Base-by-base conservation (phyloP, 2,113 vertebrate species). In the Rhinolophus ferrumequinum region DNA sequence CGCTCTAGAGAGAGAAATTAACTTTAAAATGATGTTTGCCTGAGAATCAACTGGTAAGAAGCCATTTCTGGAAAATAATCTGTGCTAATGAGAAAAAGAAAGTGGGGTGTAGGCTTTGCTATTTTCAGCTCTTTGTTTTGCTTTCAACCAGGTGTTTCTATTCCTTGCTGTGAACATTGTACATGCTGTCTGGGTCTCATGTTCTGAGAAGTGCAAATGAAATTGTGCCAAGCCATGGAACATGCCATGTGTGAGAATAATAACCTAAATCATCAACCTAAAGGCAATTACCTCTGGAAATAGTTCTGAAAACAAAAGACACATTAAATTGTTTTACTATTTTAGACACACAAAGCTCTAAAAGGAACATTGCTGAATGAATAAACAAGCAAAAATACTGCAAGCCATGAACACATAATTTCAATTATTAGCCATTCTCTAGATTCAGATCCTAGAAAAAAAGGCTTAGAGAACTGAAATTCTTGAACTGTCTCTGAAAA, bases 1-100 rank as follows among this genome's bases (percentile, higher is more conserved):
- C 60, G 6, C 28, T 90, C 33, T 56, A 56, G 16, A 92, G 54
- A 64, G 22, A 83, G 30, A 96, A 80, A n/a, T 84, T 54, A 96
- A 97, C 41, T 94, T 93, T 94, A 56, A 75, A 90, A 95, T 75
- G 41, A 83, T 93, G 54, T 90, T 96, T 96, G 19, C 76, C 50
- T 69, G 41, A 12, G 70, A 96, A 83, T 97, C 69, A 10, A 15
- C 88, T 92, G 35, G 2, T 12, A 16, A 66, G 14, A 79, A 94
- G 38, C 50, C 88, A 2, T 69, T 94, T 85, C 90, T 92, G 93
- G 52, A 69, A 96, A 88, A 95, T 96, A 73, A 93, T 76, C 79
- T 52, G 90, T 98, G 97, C 88, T 98, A 97, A 98, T 98, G 97
- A 50, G 97, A 98, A 95, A 97, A 92, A 91, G 77, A 62, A 95